Base-by-base conservation (phyloP, 2,113 vertebrate genomes). In the Dipodomys merriami region DNA sequence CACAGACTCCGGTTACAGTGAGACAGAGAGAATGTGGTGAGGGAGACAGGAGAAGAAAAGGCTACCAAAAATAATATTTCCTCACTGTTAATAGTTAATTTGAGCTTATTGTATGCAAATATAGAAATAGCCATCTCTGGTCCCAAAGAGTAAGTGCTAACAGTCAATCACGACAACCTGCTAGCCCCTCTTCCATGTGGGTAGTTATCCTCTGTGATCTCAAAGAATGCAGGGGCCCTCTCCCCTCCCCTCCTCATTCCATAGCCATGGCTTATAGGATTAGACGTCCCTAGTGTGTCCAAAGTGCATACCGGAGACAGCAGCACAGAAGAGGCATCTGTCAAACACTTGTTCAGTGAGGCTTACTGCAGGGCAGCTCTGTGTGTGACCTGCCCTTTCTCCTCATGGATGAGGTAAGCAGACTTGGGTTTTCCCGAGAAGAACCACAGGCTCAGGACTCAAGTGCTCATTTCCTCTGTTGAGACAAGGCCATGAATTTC, bases 181-280 rank as follows among this genome's bases (percentile, higher is more conserved):
- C 9, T 19, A 6, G 0, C 53, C 16, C 72, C 1, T 1, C 2
- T 46, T 44, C n/a, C 33, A 6, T 0, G 0, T 22, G n/a, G 83
- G 35, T 8, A 22, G 8, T 3, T 4, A 4, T 22, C 53, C 18
- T 53, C 83, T 39, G 67, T 19, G 12, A 79, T 64, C 76, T 93
- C 33, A 73, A 79, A 86, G 33, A 71, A 64, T 7, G 2, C 35
- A 20, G 62, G 16, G 49, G 49, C 18, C 8, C 25, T 35, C 27
- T 30, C 35, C 49, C 35, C 27, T 33, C 13, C 18, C 25, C 67
- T 29, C 49, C 22, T 13, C 62, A 39, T 9, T 19, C 76, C 16
- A 2, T 2, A 82, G 2, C 1, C 23, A 7, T 30, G 22, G 8
- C 19, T 76, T 62, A 8, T 2, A 53, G 25, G 44, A 7, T 39